Evolutionary conservation across 1,140 invertebrate genomes (phyloP).

Genomic region (Diuraphis noxia): DNA sequence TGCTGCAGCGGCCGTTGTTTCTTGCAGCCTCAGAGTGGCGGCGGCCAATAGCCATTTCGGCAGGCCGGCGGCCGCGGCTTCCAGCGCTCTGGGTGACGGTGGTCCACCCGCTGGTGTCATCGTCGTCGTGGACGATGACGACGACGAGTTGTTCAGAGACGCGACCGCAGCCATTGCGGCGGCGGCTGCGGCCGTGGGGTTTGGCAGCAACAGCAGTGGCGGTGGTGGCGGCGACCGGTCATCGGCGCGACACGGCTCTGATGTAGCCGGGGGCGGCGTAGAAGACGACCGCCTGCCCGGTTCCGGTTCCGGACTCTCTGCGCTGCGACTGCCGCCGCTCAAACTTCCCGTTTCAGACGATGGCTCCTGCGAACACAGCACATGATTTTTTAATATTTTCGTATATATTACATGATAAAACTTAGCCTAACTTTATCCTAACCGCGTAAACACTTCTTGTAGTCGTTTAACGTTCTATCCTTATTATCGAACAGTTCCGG

Average conservation of each 20-base stretch:
- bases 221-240: conserved; percentile 37
- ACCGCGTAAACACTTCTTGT: too few relatives aligned
- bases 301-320: conserved; percentile 46
- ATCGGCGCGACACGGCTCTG: conserved; percentile 15
- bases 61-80: conserved; percentile 58
- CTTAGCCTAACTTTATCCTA: too few relatives aligned
- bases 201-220: not conserved
- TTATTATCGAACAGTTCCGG: too few relatives aligned
- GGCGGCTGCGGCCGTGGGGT: conserved; percentile 50
- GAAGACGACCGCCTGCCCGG: conserved; percentile 23
- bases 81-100: conserved; percentile 55
- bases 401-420: too few relatives aligned
- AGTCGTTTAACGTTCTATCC: too few relatives aligned
- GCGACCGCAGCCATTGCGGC: conserved; percentile 42
- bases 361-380: conserved; percentile 41
- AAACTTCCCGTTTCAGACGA: conserved; percentile 46
- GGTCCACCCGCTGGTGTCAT: not conserved
- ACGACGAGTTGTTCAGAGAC: conserved; percentile 42
- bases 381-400: too few relatives aligned
- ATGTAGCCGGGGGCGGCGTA: not conserved
- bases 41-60: conserved; percentile 63
- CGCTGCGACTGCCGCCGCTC: conserved; percentile 46
- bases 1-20: conserved; percentile 63
- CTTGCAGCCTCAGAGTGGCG: conserved; percentile 58
- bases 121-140: not conserved